Base-by-base conservation (phyloP, 1,140 invertebrate genomes). In the Streblospio benedicti region DNA sequence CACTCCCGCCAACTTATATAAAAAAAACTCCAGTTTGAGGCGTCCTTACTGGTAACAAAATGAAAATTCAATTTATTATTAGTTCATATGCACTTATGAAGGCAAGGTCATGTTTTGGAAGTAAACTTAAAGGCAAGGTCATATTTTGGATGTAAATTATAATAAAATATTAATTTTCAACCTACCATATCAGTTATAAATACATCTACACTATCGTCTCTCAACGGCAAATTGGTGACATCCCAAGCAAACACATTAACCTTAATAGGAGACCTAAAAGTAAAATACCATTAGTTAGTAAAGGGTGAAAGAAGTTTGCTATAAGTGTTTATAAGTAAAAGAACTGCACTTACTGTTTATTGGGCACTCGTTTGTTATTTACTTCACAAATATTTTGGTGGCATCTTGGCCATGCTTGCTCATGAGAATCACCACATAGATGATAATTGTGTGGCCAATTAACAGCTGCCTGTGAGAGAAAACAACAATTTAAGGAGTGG, bases 121-220 rank as follows among this genome's bases (percentile, higher is more conserved):
- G n/a, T n/a, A n/a, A n/a, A n/a, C n/a, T n/a, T n/a, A n/a, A n/a
- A n/a, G n/a, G n/a, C n/a, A n/a, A n/a, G n/a, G n/a, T n/a, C n/a
- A n/a, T n/a, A n/a, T n/a, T n/a, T n/a, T n/a, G n/a, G n/a, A n/a
- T n/a, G n/a, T n/a, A n/a, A n/a, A n/a, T n/a, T n/a, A n/a, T n/a
- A n/a, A n/a, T n/a, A n/a, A n/a, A n/a, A n/a, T n/a, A n/a, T n/a
- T n/a, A n/a, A n/a, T 47, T 27, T 44, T 47, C 27, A 18, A 62
- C 69, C 67, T 71, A 82, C 81, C 76, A 84, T 67, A 65, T 85
- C 84, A n/a, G 82, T 82, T 31, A 83, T 77, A 54, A 83, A 75
- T 18, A 83, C 76, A 70, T 85, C 83, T n/a, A 84, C 73, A 54
- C 67, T 76, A 5, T 76, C 72, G 63, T 79, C 75, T 63, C 70